Percentiles rank a stretch among this genome's conserved stretches.
phyloP scores from a whole-genome alignment of 2,888 invertebrate genomes.

The Pyrrhopygopsis socrates region DNA sequence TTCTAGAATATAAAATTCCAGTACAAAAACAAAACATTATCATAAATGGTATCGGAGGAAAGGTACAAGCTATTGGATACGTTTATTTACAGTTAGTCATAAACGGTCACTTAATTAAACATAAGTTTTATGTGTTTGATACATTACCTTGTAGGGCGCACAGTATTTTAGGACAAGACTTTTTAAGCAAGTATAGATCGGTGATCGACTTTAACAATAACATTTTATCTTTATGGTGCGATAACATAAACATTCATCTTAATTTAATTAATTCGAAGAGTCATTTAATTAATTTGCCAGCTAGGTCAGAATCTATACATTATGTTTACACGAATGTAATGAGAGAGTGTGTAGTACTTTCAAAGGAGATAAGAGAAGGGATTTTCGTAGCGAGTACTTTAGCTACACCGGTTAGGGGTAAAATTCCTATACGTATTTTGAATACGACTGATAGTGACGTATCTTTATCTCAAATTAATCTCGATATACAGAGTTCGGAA shows the following conservation, averaged over 20 bases:
- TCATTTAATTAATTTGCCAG: constrained; percentile 36
- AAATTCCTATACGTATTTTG: constrained; percentile 45
- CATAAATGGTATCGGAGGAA: constrained; percentile 48
- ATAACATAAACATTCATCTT: neutral
- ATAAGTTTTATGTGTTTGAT: constrained; percentile 49
- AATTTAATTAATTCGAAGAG: constrained; percentile 21
- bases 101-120: constrained; percentile 11
- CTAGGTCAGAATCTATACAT: constrained; percentile 58
- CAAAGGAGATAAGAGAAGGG: constrained; percentile 51
- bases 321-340: constrained; percentile 43
- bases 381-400: constrained; percentile 47
- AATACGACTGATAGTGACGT: constrained; percentile 48
- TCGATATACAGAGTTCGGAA: constrained; percentile 13
- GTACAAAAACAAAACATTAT: constrained; percentile 12
- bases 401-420: constrained; percentile 38
- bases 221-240: neutral
- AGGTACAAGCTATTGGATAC: constrained; percentile 38
- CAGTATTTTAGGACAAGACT: constrained; percentile 8
- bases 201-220: neutral
- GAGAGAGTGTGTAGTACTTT: constrained; percentile 57
- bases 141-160: neutral
- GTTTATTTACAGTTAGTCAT: constrained; percentile 19
- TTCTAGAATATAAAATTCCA: neutral
- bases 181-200: neutral
- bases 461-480: constrained; percentile 33